These are phyloP conservation scores for Lottia gigantea DNA, from an alignment of 2,888 invertebrate species.

Conservation along the genomic window DNA sequence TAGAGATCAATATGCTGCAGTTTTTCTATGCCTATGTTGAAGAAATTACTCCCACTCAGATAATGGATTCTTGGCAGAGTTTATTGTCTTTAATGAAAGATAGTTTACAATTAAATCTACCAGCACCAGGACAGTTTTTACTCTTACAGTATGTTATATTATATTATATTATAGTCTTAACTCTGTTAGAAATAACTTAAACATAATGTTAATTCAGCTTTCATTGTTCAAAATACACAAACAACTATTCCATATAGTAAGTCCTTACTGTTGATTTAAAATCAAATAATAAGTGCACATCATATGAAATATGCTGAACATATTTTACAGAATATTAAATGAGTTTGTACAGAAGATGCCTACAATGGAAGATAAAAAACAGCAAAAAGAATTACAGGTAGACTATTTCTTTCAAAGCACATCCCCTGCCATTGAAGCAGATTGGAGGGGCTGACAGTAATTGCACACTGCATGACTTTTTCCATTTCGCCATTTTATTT, in stretches of 20 bases:
- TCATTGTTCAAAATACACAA: too few relatives aligned
- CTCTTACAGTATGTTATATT: conserved; percentile 74
- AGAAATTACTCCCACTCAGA: conserved; percentile 75
- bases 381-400: conserved; percentile 82
- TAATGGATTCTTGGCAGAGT: conserved; percentile 83
- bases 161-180: too few relatives aligned
- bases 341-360: conserved; percentile 85
- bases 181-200: too few relatives aligned
- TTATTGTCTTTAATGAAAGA: conserved; percentile 81
- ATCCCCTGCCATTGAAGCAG: background rate
- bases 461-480: too few relatives aligned
- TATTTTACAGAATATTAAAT: conserved; percentile 74
- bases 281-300: too few relatives aligned
- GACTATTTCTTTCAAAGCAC: background rate
- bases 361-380: conserved; percentile 81
- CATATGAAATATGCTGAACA: background rate
- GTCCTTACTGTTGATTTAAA: too few relatives aligned
- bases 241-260: too few relatives aligned
- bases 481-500: too few relatives aligned
- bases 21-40: conserved; percentile 78
- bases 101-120: conserved; percentile 75
- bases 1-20: conserved; percentile 86
- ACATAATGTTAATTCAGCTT: too few relatives aligned
- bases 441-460: too few relatives aligned
- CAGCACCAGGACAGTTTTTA: conserved; percentile 83